Base-by-base conservation (phyloP, 2,888 invertebrate genomes). In the Trichogramma dendrolimi region DNA sequence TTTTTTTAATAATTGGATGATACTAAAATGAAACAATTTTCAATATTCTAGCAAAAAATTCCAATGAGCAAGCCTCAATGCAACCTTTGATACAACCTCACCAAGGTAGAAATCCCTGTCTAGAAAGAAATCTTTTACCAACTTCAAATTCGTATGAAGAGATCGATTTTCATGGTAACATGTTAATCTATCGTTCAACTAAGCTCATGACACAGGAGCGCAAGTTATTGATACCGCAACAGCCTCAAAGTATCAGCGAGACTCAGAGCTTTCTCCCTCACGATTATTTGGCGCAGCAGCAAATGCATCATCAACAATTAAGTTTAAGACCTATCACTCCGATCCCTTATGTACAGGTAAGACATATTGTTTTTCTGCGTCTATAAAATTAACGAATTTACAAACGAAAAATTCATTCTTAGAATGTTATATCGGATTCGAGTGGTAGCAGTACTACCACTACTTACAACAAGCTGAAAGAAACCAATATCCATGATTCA, bases 81-180 rank as follows among this genome's bases (percentile, higher is more conserved):
- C 55, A 55, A 14, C 74, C 70, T 53, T 64, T 87, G 44, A 80
- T 92, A 51, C 92, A 90, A 73, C 90, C 92, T 0, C 90, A 92
- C 78, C 91, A 93, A 76, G 94, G 94, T 1, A 83, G 91, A 41
- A 94, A 93, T 82, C 87, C 86, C 1, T 94, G 92, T 67, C 82
- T 89, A 73, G 91, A 91, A 73, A 81, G 91, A 7, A 92, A 92
- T 80, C 79, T 87, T 68, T 85, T 85, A 81, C 76, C 84, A 66
- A 76, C 84, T 68, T 77, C 83, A 58, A 77, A 83, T 71, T 83
- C 85, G 65, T 77, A 84, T 71, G 83, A 86, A 67, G 85, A 85
- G 68, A 74, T 86, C 3, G 79, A 81, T 2, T 78, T 81, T 47
- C 72, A 81, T 0, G 72, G 71, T 8, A 80, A 81, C 1, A 73